These are phyloP conservation scores for Dinomys branickii DNA, from an alignment of 2,113 vertebrate genomes.

Conservation along the genomic window DNA sequence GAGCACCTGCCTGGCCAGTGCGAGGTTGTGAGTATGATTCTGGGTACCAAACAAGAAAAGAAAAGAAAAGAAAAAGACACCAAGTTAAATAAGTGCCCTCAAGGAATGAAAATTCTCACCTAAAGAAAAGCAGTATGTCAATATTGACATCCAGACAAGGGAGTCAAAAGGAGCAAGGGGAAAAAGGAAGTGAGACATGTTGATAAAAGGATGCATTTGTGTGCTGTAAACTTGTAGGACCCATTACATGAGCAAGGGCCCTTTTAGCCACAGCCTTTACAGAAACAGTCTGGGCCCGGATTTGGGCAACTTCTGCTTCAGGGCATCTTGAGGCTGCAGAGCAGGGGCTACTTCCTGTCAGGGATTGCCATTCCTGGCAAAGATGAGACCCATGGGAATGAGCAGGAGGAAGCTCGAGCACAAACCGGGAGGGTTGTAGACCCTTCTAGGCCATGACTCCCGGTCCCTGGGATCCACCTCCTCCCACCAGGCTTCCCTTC, in stretches of 20 bases:
- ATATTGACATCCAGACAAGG: too few relatives aligned
- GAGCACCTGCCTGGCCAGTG: too few relatives aligned
- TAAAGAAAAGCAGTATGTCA: neutral
- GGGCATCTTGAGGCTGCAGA: neutral
- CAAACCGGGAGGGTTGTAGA: too few relatives aligned
- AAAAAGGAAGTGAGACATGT: neutral
- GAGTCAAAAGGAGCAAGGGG: neutral
- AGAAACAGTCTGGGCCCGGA: neutral
- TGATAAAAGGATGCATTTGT: too few relatives aligned
- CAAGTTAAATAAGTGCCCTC: neutral
- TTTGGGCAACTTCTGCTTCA: neutral
- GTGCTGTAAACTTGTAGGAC: neutral
- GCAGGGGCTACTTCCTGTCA: too few relatives aligned
- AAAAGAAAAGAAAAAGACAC: too few relatives aligned
- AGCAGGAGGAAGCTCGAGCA: neutral
- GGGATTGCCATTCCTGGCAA: neutral
- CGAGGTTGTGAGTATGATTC: too few relatives aligned
- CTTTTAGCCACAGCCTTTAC: neutral
- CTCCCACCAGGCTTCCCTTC: too few relatives aligned
- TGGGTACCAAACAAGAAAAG: too few relatives aligned
- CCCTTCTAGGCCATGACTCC: too few relatives aligned
- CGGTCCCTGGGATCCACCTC: too few relatives aligned
- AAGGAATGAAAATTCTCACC: neutral
- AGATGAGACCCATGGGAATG: neutral
- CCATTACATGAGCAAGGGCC: too few relatives aligned